Base-by-base conservation (phyloP, 2,113 vertebrate species). In the Porphyrio hochstetteri region DNA sequence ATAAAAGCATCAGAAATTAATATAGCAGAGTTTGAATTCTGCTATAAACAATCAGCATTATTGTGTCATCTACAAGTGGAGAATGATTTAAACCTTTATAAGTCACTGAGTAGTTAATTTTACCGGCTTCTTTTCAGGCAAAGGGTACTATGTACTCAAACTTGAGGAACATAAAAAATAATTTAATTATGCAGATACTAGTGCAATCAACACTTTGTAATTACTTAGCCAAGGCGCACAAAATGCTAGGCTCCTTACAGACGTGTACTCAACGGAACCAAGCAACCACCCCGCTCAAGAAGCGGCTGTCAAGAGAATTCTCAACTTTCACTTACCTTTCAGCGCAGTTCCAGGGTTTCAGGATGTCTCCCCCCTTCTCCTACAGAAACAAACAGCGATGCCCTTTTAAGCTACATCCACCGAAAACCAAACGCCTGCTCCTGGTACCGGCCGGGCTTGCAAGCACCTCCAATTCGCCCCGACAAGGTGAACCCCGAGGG, bases 241-340 rank as follows among this genome's bases (percentile, higher is more conserved):
- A 75, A 88, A 52, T 1, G 3, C 44, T 5, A 9, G 75, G 79
- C 21, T 68, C 38, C 46, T 38, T n/a, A 25, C 29, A 42, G 56
- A 63, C 24, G 23, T 42, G 42, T 7, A 17, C 36, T 59, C 50
- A 9, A 55, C 0, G 29, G 65, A 88, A 69, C 7, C 61, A 19
- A 85, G 52, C 4, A 63, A 23, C 35, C 53, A 27, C 2, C 53
- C 55, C 88, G 8, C 24, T 40, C 38, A 7, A 44, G 21, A n/a
- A 23, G 33, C 44, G 24, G 36, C 4, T 21, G 14, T 7, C 79
- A 35, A 20, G 15, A 63, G 35, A 91, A 76, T 18, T 88, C 74
- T 48, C 23, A 93, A 68, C 68, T 67, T 75, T 21, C 40, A 25
- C 68, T 92, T 25, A 97, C 90, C 95, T 95, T 50, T 40, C 63